Percentiles rank a stretch among this genome's conserved stretches.
Conservation (phyloP, 2,113 vertebrate genomes). For the Nettapus auritus region DNA sequence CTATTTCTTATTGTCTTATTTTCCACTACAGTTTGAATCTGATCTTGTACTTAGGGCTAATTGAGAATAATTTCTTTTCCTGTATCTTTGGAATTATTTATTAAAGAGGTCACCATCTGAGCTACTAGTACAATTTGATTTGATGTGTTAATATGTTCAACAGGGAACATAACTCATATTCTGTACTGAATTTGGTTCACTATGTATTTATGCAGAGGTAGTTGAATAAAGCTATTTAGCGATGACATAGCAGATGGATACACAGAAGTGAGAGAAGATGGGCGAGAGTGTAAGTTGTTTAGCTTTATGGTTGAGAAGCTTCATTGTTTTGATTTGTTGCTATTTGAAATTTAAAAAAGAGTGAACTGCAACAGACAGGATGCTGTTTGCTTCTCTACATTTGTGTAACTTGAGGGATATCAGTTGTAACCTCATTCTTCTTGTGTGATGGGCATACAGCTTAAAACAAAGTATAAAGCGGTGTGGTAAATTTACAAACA, state of each 20-base stretch:
- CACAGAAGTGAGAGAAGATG: not conserved
- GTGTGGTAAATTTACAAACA: not conserved
- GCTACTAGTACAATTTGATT: not conserved
- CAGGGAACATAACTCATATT: not conserved
- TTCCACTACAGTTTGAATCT: not conserved
- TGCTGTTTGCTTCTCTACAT: not conserved
- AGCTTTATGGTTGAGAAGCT: not conserved
- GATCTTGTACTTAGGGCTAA: not conserved
- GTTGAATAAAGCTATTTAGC: not conserved
- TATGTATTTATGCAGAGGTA: not conserved
- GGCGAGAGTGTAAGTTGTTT: not conserved
- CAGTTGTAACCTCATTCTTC: not conserved
- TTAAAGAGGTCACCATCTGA: not conserved
- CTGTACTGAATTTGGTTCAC: not conserved
- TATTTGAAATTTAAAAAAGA: not conserved
- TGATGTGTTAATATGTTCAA: not conserved
- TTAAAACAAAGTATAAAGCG: not conserved
- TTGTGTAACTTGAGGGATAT: not conserved
- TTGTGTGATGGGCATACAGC: not conserved
- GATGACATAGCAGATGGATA: not conserved
- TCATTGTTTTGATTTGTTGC: not conserved
- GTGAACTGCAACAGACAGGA: not conserved
- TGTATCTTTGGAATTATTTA: not conserved
- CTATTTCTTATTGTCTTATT: not conserved
- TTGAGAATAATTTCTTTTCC: not conserved